Conservation (phyloP, 2,113 vertebrate genomes). For the Tetraodon nigroviridis region DNA sequence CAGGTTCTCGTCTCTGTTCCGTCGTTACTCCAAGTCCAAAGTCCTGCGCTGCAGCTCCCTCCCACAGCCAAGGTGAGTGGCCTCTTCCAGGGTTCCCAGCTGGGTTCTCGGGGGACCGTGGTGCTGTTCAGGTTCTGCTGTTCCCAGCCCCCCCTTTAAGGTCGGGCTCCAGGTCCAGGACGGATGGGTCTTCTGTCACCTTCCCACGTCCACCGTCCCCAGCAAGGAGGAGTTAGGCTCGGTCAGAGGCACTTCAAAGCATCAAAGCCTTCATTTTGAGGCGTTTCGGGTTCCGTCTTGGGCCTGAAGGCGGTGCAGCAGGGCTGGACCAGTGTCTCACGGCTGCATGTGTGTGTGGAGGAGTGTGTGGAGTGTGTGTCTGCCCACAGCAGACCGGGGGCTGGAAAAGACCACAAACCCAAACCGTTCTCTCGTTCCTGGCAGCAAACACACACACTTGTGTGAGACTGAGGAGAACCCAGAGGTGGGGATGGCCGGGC, state of each 20-base stretch:
- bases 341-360: constrained; percentile 38
- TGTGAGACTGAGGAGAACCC: too few species aligned
- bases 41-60: background rate
- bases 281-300: constrained; percentile 27
- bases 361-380: constrained; percentile 51
- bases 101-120: too few species aligned
- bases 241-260: constrained; percentile 16
- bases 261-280: constrained; percentile 24
- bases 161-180: constrained; percentile 4
- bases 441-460: too few species aligned
- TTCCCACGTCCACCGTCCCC: background rate
- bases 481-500: too few species aligned
- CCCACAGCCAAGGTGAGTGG: constrained; percentile 45
- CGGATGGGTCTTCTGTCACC: constrained; percentile 3
- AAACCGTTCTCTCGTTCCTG: too few species aligned
- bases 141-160: too few species aligned
- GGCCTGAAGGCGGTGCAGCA: constrained; percentile 47
- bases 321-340: constrained; percentile 23
- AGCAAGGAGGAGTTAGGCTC: background rate
- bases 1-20: background rate
- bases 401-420: too few species aligned
- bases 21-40: background rate
- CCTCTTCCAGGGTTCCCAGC: too few species aligned
- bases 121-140: too few species aligned
- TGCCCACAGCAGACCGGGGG: too few species aligned